Conservation (phyloP, 2,888 invertebrate species). For the Polylopha cassiicola region DNA sequence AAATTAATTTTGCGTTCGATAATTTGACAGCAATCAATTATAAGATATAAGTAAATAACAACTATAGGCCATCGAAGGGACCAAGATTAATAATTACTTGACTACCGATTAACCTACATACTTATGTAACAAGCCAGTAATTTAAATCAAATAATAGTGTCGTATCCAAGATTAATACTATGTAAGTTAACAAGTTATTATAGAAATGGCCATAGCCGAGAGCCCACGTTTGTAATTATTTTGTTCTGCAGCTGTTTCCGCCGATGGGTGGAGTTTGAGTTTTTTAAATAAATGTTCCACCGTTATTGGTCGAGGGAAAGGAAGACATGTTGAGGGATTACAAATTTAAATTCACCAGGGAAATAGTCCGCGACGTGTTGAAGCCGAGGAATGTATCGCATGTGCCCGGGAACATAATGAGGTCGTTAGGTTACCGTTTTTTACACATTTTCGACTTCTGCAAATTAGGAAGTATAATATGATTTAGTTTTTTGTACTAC, state of each 20-base stretch:
- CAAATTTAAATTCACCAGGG: constrained; percentile 73
- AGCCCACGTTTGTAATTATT: constrained; percentile 68
- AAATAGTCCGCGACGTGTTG: constrained; percentile 56
- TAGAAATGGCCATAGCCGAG: constrained; percentile 54
- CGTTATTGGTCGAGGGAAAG: constrained; percentile 61
- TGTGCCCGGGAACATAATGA: constrained; percentile 55
- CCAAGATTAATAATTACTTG: constrained; percentile 20
- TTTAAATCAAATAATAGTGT: constrained; percentile 35
- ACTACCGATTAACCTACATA: constrained; percentile 19
- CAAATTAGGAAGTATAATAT: no score
- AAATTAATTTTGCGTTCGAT: constrained; percentile 8
- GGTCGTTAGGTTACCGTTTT: constrained; percentile 35
- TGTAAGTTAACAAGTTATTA: constrained; percentile 41
- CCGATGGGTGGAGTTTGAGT: constrained; percentile 57
- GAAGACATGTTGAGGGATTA: constrained; percentile 56
- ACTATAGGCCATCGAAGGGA: constrained; percentile 7
- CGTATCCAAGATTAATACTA: constrained; percentile 28
- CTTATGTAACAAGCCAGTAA: constrained; percentile 30
- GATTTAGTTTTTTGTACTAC: no score
- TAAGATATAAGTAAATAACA: constrained; percentile 5
- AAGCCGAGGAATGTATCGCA: constrained; percentile 66
- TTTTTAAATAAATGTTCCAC: constrained; percentile 65
- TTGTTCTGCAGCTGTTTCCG: constrained; percentile 73
- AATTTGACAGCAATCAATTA: constrained; percentile 10
- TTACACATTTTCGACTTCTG: no score